These are phyloP conservation scores for Lasioglossum lativentre DNA, from an alignment of 2,888 invertebrate species.

Conservation along the genomic window DNA sequence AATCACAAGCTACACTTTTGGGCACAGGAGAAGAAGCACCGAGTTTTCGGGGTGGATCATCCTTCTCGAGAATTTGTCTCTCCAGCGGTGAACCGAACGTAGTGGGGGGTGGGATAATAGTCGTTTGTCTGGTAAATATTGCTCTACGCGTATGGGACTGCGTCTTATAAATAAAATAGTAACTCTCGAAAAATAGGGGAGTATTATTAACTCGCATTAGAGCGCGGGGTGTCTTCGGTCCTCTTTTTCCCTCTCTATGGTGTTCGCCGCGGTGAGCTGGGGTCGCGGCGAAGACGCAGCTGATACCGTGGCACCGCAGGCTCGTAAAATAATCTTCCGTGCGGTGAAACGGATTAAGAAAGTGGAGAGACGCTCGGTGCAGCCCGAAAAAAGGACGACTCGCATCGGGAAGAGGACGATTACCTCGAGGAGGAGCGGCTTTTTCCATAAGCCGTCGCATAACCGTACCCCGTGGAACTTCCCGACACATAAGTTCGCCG, in stretches of 20 bases:
- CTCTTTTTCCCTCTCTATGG: constrained; percentile 24
- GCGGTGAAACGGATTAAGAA: constrained; percentile 72
- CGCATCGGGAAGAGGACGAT: constrained; percentile 45
- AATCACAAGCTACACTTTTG: constrained; percentile 17
- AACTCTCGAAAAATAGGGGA: constrained; percentile 79
- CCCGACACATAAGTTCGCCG: constrained; percentile 47
- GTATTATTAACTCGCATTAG: constrained; percentile 83
- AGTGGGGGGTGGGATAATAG: constrained; percentile 63
- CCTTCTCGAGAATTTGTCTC: constrained; percentile 43
- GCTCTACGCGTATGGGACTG: constrained; percentile 62
- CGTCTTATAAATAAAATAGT: constrained; percentile 80
- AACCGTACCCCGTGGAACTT: constrained; percentile 46
- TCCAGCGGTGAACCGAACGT: constrained; percentile 44
- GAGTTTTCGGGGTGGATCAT: constrained; percentile 55
- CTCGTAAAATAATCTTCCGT: constrained; percentile 80
- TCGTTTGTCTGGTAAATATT: constrained; percentile 68
- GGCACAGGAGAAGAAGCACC: constrained; percentile 5
- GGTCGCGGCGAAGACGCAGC: constrained; percentile 75
- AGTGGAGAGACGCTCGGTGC: constrained; percentile 58
- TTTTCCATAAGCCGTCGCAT: constrained; percentile 35
- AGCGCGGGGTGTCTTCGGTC: constrained; percentile 73
- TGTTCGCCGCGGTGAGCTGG: constrained; percentile 36
- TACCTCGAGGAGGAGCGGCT: constrained; percentile 23
- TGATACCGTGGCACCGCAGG: constrained; percentile 80
- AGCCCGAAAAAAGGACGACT: constrained; percentile 48